Percentiles rank a stretch among this genome's conserved stretches.
Conservation (phyloP, 2,797 vertebrate genomes). For the Chelonia mydas region DNA sequence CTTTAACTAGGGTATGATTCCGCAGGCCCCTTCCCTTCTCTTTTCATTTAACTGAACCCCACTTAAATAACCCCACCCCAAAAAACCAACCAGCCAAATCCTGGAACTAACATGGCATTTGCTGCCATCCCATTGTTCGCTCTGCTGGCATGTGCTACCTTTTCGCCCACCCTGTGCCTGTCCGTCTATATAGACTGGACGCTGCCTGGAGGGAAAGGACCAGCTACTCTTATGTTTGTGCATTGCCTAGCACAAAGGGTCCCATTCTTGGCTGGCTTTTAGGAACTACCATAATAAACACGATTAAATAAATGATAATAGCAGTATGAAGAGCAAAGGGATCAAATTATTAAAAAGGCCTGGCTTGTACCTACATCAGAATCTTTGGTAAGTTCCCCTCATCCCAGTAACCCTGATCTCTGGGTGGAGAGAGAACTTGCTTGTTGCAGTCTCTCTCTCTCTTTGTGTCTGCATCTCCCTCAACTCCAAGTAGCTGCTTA, state of each 20-base stretch:
- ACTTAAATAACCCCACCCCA: background rate
- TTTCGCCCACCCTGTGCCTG: background rate
- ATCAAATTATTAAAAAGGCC: no score
- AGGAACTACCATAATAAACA: background rate
- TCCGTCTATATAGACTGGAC: background rate
- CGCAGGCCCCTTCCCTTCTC: background rate
- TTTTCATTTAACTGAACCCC: background rate
- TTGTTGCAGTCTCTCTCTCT: background rate
- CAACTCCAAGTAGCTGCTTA: background rate
- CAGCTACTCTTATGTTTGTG: background rate
- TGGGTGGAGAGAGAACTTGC: no score
- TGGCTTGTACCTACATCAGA: background rate
- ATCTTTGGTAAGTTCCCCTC: background rate
- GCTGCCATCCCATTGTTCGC: background rate
- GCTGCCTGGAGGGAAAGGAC: background rate
- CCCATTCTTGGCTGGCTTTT: background rate
- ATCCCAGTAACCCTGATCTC: fast-evolving
- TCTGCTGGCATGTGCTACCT: background rate
- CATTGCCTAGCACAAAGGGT: background rate
- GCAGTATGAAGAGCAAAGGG: background rate
- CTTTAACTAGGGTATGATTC: no score
- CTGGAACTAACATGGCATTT: background rate
- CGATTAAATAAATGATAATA: background rate
- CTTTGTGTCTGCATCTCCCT: background rate
- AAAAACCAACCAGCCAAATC: background rate